Evolutionary conservation across 1,140 invertebrate species (phyloP), one percentile per base, ranked within the genome.

Genomic region (Grapholita molesta): DNA sequence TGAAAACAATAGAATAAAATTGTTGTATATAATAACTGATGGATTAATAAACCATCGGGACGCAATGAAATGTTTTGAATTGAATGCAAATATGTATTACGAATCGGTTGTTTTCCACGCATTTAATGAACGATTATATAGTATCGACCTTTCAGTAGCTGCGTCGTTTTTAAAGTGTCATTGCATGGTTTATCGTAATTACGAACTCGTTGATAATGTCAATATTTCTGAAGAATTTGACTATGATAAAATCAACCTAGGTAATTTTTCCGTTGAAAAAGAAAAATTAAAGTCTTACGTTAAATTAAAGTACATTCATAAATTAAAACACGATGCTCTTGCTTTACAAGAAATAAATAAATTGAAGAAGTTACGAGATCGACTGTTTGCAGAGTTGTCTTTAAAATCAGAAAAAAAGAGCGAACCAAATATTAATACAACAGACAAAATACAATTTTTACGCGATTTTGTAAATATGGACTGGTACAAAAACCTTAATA

Each of bases 21-120:
- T 79, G 33, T n/a, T 79, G 3, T 77, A 80, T 28, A 77, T 80
- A 12, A 71, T 80, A 24, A 80, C 78, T 11, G 76, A 80, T 65
- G 78, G 78, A 28, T 42, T 70, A 15, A 77, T 76, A 23, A 18
- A 64, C 23, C 0, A 7, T n/a, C 7, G 2, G 0, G 70, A 48
- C 21, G 42, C 33, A 64, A 3, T 64, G 1, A 15, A 21, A 61
- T 79, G 78, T 61, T 72, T 73, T 3, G 1, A 66, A 52, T 24
- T 70, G 11, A 79, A 79, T 24, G 35, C 38, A 28, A 35, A 79
- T 55, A 74, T 77, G 55, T 8, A 73, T 55, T 79, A 79, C 30
- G 75, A 77, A 71, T 71, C 42, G 5, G 72, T 77, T 18, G 78
- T 79, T 64, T 75, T 77, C 18, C 73, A 77, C 21, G 78, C 71